These are phyloP conservation scores for Pholis gunnellus DNA, from an alignment of 2,113 vertebrate species.

Conservation along the genomic window DNA sequence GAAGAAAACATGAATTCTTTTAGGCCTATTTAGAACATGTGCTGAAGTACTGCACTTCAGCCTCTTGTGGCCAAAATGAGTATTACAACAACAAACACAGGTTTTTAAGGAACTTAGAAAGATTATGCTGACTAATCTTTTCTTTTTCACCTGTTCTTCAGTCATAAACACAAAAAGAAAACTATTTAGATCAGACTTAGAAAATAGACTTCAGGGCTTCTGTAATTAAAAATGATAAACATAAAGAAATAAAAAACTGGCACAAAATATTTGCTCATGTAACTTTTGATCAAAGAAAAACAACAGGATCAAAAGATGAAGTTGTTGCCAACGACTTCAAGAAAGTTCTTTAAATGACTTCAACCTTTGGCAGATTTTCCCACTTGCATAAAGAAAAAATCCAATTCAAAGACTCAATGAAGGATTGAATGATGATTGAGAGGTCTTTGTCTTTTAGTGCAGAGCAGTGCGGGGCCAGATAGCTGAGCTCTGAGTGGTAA, in stretches of 20 bases:
- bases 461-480: conserved; percentile 36
- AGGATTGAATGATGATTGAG: conserved; percentile 26
- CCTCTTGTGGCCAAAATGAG: neutral
- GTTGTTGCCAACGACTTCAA: neutral
- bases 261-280: neutral
- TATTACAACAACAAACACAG: neutral
- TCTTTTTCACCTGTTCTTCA: neutral
- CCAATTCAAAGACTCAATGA: neutral
- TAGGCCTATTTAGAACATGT: neutral
- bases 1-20: too few relatives aligned
- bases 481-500: conserved; percentile 16
- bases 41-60: neutral
- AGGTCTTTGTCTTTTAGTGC: neutral
- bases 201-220: neutral
- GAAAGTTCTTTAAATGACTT: neutral
- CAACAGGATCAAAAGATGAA: neutral
- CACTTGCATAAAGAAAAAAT: conserved; percentile 23
- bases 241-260: neutral
- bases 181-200: neutral
- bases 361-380: neutral
- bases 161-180: neutral
- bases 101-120: neutral
- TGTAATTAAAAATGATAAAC: neutral
- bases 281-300: neutral
- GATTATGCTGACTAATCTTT: neutral